These are phyloP conservation scores for Epirrhoe alternata DNA, from an alignment of 2,888 invertebrate species.

Conservation along the genomic window DNA sequence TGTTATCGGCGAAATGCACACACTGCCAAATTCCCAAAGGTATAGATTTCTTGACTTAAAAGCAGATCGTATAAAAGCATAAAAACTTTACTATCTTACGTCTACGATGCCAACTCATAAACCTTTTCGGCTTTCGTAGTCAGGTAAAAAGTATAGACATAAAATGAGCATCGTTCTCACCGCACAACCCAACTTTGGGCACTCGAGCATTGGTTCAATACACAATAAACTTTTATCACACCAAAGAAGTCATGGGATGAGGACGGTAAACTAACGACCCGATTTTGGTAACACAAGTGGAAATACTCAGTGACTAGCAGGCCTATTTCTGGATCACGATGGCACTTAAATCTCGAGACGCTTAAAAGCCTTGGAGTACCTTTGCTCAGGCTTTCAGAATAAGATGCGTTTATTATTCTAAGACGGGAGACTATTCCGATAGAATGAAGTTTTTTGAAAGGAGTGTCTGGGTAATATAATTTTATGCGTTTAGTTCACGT, in stretches of 20 bases:
- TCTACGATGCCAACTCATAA: slow-evolving; percentile 3
- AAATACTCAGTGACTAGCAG: slow-evolving; percentile 37
- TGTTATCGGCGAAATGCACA: not conserved
- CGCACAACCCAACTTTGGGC: slow-evolving; percentile 31
- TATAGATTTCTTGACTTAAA: not conserved
- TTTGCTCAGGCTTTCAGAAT: slow-evolving; percentile 17
- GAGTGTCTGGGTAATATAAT: not conserved
- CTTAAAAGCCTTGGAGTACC: slow-evolving; percentile 32
- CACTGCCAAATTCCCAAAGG: not conserved
- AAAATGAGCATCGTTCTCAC: slow-evolving; percentile 32
- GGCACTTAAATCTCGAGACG: slow-evolving; percentile 38
- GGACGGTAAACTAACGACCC: slow-evolving; percentile 41
- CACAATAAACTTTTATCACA: slow-evolving; percentile 44
- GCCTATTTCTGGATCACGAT: slow-evolving; percentile 40
- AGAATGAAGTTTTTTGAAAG: not conserved
- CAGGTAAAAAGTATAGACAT: slow-evolving; percentile 23
- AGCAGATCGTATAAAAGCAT: not conserved
- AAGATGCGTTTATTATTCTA: slow-evolving; percentile 21
- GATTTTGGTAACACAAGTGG: slow-evolving; percentile 42
- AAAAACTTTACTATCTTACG: slow-evolving; percentile 1
- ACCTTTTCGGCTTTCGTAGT: slow-evolving; percentile 4
- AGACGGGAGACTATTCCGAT: slow-evolving; percentile 11
- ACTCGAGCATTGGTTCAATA: slow-evolving; percentile 34
- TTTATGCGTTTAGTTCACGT: not conserved
- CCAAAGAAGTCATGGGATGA: slow-evolving; percentile 41